These are phyloP conservation scores for Pachycephala philippinensis DNA, from an alignment of 2,113 vertebrate genomes.

Conservation along the genomic window DNA sequence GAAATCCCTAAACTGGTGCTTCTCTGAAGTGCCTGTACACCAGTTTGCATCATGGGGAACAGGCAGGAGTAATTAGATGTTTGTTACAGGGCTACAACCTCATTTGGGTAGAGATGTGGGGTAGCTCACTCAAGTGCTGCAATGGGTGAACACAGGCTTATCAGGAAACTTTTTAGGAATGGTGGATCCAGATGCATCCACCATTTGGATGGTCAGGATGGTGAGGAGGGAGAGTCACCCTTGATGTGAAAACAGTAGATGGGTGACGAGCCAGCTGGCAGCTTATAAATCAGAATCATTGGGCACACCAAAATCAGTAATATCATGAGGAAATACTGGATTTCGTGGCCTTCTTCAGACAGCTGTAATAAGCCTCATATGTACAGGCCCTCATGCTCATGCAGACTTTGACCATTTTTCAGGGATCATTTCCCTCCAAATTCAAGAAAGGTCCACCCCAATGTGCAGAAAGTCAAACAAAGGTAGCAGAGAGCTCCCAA, in stretches of 20 bases:
- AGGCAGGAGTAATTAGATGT: not conserved
- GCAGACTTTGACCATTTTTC: not conserved
- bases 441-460: not conserved
- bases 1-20: not conserved
- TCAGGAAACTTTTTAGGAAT: not conserved
- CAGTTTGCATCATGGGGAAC: not conserved
- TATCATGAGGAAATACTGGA: not conserved
- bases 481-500: not conserved
- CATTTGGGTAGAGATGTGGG: not conserved
- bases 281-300: not conserved
- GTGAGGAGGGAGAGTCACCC: not conserved
- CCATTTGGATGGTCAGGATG: not conserved
- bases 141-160: not conserved
- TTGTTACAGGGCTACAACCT: not conserved
- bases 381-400: not conserved
- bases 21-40: not conserved
- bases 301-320: not conserved
- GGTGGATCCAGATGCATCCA: not conserved
- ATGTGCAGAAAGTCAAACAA: not conserved
- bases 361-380: not conserved
- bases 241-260: not conserved
- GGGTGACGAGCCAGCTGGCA: not conserved
- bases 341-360: not conserved
- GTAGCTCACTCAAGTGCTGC: not conserved
- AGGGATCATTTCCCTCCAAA: not conserved